A percentile compares a stretch with the other conserved stretches of the same genome.
These are phyloP conservation scores for Tryphoninae sp. DNA, from an alignment of 2,888 invertebrate genomes.

Conservation along the genomic window DNA sequence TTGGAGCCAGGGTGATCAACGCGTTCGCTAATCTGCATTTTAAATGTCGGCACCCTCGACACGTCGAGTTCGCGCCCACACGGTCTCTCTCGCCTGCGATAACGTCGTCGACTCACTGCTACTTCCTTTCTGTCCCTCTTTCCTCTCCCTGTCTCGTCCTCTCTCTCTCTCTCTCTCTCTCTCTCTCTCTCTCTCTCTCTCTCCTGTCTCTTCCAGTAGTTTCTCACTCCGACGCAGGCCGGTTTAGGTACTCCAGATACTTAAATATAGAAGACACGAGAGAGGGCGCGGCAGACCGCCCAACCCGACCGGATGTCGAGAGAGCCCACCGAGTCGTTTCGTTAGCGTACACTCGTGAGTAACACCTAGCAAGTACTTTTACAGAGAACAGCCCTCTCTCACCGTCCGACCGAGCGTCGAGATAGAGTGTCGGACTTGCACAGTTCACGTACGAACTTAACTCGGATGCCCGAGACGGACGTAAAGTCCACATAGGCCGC, in stretches of 20 bases:
- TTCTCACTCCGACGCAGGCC: conserved; percentile 18
- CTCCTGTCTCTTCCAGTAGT: conserved; percentile 15
- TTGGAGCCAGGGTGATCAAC: conserved; percentile 57
- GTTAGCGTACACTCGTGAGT: conserved; percentile 33
- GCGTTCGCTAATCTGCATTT: conserved; percentile 75
- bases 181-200: conserved; percentile 3
- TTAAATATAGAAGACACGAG: background rate
- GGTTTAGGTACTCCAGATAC: conserved; percentile 30
- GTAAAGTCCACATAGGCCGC: conserved; percentile 27
- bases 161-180: conserved; percentile 26
- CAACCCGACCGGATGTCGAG: conserved; percentile 60
- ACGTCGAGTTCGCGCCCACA: conserved; percentile 61
- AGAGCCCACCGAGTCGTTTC: conserved; percentile 44
- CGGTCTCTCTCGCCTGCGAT: conserved; percentile 45
- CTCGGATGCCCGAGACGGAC: conserved; percentile 39
- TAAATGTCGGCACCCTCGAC: conserved; percentile 70
- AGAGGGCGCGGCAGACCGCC: conserved; percentile 53
- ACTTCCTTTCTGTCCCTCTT: conserved; percentile 27
- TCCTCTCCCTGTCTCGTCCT: conserved; percentile 14
- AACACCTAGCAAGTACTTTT: conserved; percentile 42
- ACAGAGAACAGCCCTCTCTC: conserved; percentile 32
- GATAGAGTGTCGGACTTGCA: conserved; percentile 44
- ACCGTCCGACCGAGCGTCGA: conserved; percentile 9
- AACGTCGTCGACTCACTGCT: conserved; percentile 53
- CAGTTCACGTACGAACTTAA: conserved; percentile 1